These are phyloP conservation scores for Parapristionchus giblindavisi DNA, from an alignment of 2,888 invertebrate species.

Conservation along the genomic window DNA sequence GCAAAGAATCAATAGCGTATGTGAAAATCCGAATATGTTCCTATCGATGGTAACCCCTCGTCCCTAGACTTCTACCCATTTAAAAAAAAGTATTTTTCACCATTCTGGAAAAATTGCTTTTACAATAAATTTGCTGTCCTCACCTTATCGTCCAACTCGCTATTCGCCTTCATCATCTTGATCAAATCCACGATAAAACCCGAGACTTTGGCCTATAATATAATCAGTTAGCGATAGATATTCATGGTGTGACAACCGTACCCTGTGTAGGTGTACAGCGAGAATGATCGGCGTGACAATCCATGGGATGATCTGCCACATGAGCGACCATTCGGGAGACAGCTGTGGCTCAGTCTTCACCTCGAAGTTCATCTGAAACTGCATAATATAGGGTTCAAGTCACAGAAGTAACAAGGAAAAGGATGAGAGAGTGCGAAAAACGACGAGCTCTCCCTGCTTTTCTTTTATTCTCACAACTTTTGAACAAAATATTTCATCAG, in stretches of 20 bases:
- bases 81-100: no score
- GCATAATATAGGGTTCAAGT: not conserved
- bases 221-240: not conserved
- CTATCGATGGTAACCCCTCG: no score
- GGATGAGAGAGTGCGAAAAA: not conserved
- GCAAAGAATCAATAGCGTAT: no score
- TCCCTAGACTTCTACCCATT: no score
- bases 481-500: no score
- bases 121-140: not conserved
- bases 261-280: conserved; percentile 16
- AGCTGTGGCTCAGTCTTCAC: not conserved
- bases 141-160: conserved; percentile 28
- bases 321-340: conserved; percentile 29
- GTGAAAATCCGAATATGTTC: no score
- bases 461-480: no score
- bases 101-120: not conserved
- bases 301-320: conserved; percentile 23
- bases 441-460: no score
- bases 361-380: conserved; percentile 25
- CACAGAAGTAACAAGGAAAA: not conserved
- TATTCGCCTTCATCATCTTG: conserved; percentile 16
- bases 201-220: not conserved
- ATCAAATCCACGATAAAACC: conserved; percentile 5
- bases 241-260: not conserved
- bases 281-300: conserved; percentile 26